Evolutionary conservation across 2,888 invertebrate species (phyloP).

Genomic region (Scaptomyza cyrtandrae): DNA sequence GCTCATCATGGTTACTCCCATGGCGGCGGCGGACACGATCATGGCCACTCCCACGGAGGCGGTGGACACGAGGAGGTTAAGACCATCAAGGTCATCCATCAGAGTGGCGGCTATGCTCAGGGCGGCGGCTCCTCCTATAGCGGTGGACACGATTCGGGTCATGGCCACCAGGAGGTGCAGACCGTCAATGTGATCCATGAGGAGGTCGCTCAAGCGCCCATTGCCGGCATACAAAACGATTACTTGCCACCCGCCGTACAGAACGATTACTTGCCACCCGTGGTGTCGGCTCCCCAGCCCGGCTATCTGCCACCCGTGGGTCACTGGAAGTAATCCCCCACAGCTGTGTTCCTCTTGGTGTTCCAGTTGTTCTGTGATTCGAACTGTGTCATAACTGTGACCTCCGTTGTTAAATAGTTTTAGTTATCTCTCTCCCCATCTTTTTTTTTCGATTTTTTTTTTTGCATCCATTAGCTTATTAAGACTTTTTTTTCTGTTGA

Average conservation of each 20-base stretch:
- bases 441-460: constrained; percentile 38
- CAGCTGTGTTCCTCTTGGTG: too few relatives aligned
- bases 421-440: constrained; percentile 32
- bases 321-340: constrained; percentile 62
- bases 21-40: constrained; percentile 30
- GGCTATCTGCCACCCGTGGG: constrained; percentile 70
- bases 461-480: constrained; percentile 26
- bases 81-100: constrained; percentile 70
- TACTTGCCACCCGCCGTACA: constrained; percentile 48
- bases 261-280: constrained; percentile 60
- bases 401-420: constrained; percentile 72
- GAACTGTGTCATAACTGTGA: constrained; percentile 65
- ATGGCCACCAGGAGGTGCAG: constrained; percentile 49
- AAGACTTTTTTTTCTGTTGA: constrained; percentile 56
- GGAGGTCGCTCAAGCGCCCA: constrained; percentile 46
- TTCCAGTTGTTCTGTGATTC: constrained; percentile 53
- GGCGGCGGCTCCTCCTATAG: constrained; percentile 50
- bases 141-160: constrained; percentile 40
- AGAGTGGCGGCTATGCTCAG: constrained; percentile 48
- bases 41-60: constrained; percentile 25
- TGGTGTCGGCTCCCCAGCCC: constrained; percentile 47
- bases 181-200: constrained; percentile 66
- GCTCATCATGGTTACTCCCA: constrained; percentile 35
- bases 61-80: constrained; percentile 68
- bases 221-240: constrained; percentile 30